Percentiles rank a stretch among this genome's conserved stretches.
These are phyloP conservation scores for Lysiphlebus fabarum DNA, from an alignment of 1,140 invertebrate species.

Conservation along the genomic window DNA sequence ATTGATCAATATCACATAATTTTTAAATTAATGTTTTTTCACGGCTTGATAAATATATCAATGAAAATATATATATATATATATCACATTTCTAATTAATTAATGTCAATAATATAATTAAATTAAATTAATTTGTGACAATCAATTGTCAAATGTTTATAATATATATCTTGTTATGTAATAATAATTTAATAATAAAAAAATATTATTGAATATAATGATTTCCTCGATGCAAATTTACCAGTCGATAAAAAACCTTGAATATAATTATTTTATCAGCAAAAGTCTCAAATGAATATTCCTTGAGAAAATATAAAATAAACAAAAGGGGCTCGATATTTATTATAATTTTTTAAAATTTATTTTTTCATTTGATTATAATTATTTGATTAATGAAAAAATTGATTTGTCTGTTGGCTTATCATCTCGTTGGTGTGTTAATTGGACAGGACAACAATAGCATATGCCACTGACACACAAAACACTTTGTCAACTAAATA, in stretches of 20 bases:
- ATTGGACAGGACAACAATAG: slow-evolving; percentile 16
- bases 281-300: slow-evolving; percentile 17
- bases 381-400: too few relatives aligned
- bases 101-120: too few relatives aligned
- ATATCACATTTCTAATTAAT: too few relatives aligned
- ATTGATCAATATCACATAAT: too few relatives aligned
- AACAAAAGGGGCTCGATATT: slow-evolving; percentile 36
- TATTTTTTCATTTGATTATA: too few relatives aligned
- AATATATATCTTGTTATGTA: slow-evolving; percentile 33
- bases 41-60: too few relatives aligned
- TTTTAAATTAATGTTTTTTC: background rate
- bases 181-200: slow-evolving; percentile 18
- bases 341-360: slow-evolving; percentile 35
- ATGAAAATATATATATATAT: too few relatives aligned
- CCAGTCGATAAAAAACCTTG: slow-evolving; percentile 40
- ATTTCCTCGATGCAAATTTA: slow-evolving; percentile 43
- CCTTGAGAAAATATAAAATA: background rate
- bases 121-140: too few relatives aligned
- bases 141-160: slow-evolving; percentile 32
- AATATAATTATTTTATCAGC: slow-evolving; percentile 25
- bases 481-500: slow-evolving; percentile 15
- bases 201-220: slow-evolving; percentile 32
- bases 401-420: too few relatives aligned
- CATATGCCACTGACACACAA: slow-evolving; percentile 18
- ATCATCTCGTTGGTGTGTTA: background rate